Evolutionary conservation across 2,113 vertebrate species (phyloP).

Genomic region (Python bivittatus): DNA sequence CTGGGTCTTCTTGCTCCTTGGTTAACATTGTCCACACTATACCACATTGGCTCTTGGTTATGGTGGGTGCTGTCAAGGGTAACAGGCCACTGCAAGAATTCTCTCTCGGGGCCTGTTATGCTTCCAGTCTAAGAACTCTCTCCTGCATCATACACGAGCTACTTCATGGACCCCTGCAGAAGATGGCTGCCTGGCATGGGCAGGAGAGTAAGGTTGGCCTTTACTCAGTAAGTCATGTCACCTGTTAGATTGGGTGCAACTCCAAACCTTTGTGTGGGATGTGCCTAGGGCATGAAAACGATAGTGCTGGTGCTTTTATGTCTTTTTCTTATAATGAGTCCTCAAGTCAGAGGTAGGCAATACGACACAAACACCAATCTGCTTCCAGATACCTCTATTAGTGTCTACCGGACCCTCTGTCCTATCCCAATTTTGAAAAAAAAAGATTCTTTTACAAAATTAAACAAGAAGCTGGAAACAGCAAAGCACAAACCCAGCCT

Average conservation of each 20-base stretch:
- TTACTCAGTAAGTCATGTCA: background rate
- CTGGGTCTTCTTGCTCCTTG: background rate
- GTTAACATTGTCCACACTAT: background rate
- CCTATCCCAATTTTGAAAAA: background rate
- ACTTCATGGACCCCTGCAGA: background rate
- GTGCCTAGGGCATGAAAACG: background rate
- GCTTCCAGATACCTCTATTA: background rate
- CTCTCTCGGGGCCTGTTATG: background rate
- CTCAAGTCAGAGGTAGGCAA: background rate
- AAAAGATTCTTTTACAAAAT: background rate
- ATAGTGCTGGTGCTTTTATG: background rate
- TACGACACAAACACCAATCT: background rate
- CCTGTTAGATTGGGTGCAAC: background rate
- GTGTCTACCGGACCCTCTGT: background rate
- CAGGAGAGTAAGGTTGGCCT: background rate
- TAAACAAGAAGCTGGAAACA: background rate
- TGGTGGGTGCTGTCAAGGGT: no score
- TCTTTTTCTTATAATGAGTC: background rate
- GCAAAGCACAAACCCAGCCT: background rate
- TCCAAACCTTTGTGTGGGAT: background rate
- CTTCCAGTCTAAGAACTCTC: background rate
- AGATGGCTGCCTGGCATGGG: no score
- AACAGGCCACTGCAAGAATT: background rate
- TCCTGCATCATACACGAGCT: background rate
- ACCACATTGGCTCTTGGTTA: no score